Percentiles rank a stretch among this genome's conserved stretches.
phyloP scores from a whole-genome alignment of 2,888 invertebrate species.

The Eutolmus rufibarbis region DNA sequence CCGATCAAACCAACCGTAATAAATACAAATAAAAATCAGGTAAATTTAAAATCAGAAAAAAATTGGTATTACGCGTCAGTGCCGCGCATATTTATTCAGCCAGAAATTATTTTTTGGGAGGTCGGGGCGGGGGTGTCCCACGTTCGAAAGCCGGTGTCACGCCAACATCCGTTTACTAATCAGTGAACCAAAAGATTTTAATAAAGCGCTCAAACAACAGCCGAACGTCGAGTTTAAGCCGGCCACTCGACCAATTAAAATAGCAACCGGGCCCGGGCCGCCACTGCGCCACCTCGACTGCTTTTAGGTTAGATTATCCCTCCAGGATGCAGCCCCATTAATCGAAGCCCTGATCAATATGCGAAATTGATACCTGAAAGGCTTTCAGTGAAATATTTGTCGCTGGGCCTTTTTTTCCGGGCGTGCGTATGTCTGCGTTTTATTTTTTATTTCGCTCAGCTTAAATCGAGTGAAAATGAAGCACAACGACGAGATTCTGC shows the following conservation, averaged over 20 bases:
- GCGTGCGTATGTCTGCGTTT: not conserved
- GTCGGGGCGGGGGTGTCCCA: not conserved
- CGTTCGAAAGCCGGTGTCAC: not conserved
- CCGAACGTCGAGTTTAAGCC: not conserved
- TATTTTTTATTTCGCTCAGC: not conserved
- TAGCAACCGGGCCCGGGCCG: not conserved
- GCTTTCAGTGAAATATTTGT: not conserved
- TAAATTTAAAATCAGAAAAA: not conserved
- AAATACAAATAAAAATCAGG: not conserved
- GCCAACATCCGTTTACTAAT: not conserved
- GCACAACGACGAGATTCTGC: not conserved
- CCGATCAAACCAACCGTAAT: not conserved
- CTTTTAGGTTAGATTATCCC: not conserved
- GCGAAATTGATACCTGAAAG: not conserved
- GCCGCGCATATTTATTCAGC: not conserved
- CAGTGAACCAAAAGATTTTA: slow-evolving; percentile 24
- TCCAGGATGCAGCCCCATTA: not conserved
- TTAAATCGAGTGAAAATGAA: not conserved
- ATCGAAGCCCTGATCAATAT: not conserved
- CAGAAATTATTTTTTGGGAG: not conserved
- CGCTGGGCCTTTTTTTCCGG: not conserved
- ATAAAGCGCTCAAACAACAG: not conserved
- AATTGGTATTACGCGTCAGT: not conserved
- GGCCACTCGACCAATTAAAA: not conserved
- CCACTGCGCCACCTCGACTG: not conserved